Evolutionary conservation across 2,888 invertebrate genomes (phyloP).

Genomic region (Nebria salina): DNA sequence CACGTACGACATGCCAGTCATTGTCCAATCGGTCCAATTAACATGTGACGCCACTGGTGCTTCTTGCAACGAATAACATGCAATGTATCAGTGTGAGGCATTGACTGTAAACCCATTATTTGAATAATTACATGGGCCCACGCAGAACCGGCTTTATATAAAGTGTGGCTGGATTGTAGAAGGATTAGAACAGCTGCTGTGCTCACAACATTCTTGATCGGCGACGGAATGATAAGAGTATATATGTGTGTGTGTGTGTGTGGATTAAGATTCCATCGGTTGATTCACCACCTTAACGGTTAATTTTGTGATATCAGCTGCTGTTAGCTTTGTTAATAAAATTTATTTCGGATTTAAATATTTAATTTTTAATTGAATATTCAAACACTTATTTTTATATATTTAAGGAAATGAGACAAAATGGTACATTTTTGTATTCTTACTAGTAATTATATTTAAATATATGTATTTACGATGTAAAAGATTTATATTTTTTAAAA

Average conservation of each 20-base stretch:
- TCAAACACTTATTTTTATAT: too few species aligned
- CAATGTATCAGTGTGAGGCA: neutral
- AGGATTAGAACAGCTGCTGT: neutral
- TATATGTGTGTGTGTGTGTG: neutral
- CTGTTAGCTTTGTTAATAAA: neutral
- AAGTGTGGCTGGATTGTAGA: neutral
- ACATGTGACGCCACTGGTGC: slow-evolving; percentile 54
- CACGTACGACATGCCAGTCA: slow-evolving; percentile 38
- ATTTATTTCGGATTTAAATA: too few species aligned
- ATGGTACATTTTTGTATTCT: too few species aligned
- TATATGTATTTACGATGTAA: neutral
- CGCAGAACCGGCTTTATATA: slow-evolving; percentile 21
- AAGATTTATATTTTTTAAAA: neutral
- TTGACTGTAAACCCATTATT: slow-evolving; percentile 51
- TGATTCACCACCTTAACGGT: neutral
- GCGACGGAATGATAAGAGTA: neutral
- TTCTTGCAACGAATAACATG: slow-evolving; percentile 49
- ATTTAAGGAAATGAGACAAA: too few species aligned
- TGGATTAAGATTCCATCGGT: neutral
- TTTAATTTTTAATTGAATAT: too few species aligned
- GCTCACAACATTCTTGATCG: neutral
- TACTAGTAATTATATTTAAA: too few species aligned
- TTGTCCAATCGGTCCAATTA: slow-evolving; percentile 55
- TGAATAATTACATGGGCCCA: slow-evolving; percentile 52
- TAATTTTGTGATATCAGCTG: neutral